These are phyloP conservation scores for Orbicella faveolata DNA, from an alignment of 64 coral and sea anemone species.

Conservation along the genomic window DNA sequence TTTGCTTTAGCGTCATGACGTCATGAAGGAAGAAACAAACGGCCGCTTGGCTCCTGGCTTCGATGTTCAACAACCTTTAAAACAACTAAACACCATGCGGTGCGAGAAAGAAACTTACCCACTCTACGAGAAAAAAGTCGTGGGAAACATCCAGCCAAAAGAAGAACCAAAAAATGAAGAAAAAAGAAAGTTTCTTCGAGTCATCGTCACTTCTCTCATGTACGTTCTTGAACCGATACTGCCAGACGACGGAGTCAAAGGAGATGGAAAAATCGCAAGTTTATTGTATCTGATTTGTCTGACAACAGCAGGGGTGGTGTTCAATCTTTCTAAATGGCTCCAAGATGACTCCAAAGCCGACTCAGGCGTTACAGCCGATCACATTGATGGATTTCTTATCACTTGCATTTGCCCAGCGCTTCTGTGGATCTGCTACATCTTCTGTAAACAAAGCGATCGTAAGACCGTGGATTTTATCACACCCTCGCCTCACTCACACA, in stretches of 20 bases:
- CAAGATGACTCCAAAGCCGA: slow-evolving; percentile 91
- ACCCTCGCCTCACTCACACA: slow-evolving; percentile 73
- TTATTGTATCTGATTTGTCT: slow-evolving; percentile 95
- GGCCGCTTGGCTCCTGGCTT: slow-evolving; percentile 25
- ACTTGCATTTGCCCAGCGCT: slow-evolving; percentile 93
- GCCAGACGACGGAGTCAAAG: slow-evolving; percentile 90
- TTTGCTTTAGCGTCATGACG: slow-evolving; percentile 56
- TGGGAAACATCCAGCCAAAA: slow-evolving; percentile 40
- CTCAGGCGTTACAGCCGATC: slow-evolving; percentile 82
- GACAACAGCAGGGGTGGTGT: slow-evolving; percentile 97
- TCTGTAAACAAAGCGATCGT: slow-evolving; percentile 92
- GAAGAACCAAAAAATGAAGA: slow-evolving; percentile 59
- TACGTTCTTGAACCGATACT: slow-evolving; percentile 80
- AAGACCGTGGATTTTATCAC: slow-evolving; percentile 93
- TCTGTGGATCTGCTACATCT: slow-evolving; percentile 96
- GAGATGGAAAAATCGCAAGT: slow-evolving; percentile 94
- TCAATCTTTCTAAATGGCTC: slow-evolving; percentile 95
- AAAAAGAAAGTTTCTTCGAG: slow-evolving; percentile 41
- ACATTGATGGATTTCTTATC: slow-evolving; percentile 97
- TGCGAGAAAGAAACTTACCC: slow-evolving; percentile 64
- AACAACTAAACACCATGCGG: slow-evolving; percentile 52
- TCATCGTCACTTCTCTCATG: slow-evolving; percentile 61
- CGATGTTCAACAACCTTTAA: slow-evolving; percentile 48
- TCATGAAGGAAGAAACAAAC: slow-evolving; percentile 63
- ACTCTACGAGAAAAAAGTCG: slow-evolving; percentile 72